Evolutionary conservation across 2,797 vertebrate genomes (phyloP).

Genomic region (Onychomys torridus): DNA sequence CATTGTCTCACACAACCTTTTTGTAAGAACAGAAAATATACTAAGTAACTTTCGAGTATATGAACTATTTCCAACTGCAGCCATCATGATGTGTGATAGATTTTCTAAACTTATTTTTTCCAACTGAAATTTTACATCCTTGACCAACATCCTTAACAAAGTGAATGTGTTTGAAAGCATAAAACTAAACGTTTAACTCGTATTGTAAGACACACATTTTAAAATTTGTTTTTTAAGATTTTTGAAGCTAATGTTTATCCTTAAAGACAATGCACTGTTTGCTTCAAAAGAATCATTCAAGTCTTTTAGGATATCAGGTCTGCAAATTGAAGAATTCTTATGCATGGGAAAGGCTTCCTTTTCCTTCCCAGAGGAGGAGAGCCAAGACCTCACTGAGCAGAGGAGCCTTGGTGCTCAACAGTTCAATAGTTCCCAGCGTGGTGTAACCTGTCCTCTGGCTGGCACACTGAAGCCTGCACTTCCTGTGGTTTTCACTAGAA

Average conservation of each 20-base stretch:
- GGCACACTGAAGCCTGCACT: conserved; percentile 66
- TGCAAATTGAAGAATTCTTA: conserved; percentile 44
- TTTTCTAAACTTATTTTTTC: neutral
- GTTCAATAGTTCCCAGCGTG: neutral
- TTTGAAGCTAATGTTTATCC: neutral
- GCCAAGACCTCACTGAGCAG: neutral
- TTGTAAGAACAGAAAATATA: neutral
- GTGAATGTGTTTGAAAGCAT: conserved; percentile 36
- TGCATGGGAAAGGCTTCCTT: neutral
- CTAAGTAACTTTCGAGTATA: conserved; percentile 5
- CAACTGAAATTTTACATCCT: neutral
- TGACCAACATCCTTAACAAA: neutral
- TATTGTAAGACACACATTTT: neutral
- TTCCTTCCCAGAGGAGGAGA: neutral
- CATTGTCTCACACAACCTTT: neutral
- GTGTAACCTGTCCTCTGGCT: conserved; percentile 60
- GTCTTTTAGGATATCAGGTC: conserved; percentile 11
- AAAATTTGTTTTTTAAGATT: conserved; percentile 43
- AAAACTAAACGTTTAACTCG: neutral
- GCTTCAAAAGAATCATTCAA: conserved; percentile 12
- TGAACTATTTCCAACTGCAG: neutral
- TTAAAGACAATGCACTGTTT: conserved; percentile 20
- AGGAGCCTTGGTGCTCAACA: neutral
- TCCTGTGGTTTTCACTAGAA: conserved; percentile 87
- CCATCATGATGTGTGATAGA: neutral